phyloP scores from a whole-genome alignment of 2,113 vertebrate species.

The Struthio camelus region DNA sequence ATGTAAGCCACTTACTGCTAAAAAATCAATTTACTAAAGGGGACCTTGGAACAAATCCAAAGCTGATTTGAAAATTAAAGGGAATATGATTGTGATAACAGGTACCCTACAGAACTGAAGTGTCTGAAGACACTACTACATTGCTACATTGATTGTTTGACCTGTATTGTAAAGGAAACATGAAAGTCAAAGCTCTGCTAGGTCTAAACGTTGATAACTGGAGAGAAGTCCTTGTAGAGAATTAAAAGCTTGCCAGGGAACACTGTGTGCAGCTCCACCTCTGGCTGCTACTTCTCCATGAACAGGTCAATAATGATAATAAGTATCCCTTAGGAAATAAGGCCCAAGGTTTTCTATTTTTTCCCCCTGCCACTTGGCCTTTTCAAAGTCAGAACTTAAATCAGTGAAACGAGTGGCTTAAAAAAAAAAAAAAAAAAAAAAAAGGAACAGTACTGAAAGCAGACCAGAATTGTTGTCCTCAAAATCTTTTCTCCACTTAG shows the following conservation, averaged over 20 bases:
- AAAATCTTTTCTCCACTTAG: not conserved
- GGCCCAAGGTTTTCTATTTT: not conserved
- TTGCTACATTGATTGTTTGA: constrained; percentile 55
- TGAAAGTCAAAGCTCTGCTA: constrained; percentile 67
- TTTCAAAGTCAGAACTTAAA: constrained; percentile 46
- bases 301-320: constrained; percentile 59
- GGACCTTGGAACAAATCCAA: constrained; percentile 52
- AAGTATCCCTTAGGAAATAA: not conserved
- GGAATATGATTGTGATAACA: constrained; percentile 6
- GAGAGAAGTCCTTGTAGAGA: constrained; percentile 52
- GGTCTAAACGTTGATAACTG: constrained; percentile 52
- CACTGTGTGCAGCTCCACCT: constrained; percentile 16
- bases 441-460: not conserved
- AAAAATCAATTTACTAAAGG: constrained; percentile 72
- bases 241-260: constrained; percentile 41
- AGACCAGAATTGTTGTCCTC: not conserved
- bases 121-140: constrained; percentile 13
- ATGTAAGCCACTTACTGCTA: constrained; percentile 46
- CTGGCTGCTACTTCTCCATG: constrained; percentile 43
- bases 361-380: not conserved
- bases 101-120: constrained; percentile 26
- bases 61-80: constrained; percentile 72
- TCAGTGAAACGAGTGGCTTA: constrained; percentile 8
- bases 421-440: not conserved
- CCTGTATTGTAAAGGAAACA: constrained; percentile 61